Percentiles rank a stretch among this genome's conserved stretches.
These are phyloP conservation scores for Pseudachorutes palmiensis DNA, from an alignment of 1,140 invertebrate species.

Conservation along the genomic window DNA sequence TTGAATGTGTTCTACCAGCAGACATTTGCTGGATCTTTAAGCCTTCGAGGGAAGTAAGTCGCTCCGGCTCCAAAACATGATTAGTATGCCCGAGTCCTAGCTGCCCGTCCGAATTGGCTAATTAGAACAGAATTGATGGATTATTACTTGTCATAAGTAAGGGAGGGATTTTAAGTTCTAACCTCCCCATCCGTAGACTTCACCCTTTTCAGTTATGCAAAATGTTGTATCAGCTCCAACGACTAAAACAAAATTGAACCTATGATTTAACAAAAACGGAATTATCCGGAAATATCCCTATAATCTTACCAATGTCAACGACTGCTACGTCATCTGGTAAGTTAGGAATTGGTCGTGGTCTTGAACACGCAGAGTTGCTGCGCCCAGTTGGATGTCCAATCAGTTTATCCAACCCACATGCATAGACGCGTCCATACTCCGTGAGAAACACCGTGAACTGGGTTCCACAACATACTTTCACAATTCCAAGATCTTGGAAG, in stretches of 20 bases:
- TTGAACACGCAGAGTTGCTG: slow-evolving; percentile 26
- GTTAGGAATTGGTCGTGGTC: too few species aligned
- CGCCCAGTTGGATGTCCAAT: slow-evolving; percentile 51
- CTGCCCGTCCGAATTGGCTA: slow-evolving; percentile 48
- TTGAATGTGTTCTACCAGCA: slow-evolving; percentile 55
- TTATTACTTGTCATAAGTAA: too few species aligned
- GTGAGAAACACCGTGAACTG: slow-evolving; percentile 59
- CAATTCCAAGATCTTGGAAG: slow-evolving; percentile 50
- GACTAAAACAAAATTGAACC: slow-evolving; percentile 37
- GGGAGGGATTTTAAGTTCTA: slow-evolving; percentile 41
- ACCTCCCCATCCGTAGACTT: slow-evolving; percentile 59
- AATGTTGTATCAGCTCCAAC: slow-evolving; percentile 55
- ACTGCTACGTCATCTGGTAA: background rate
- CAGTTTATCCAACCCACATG: slow-evolving; percentile 55
- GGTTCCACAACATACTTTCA: slow-evolving; percentile 56
- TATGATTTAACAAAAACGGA: background rate
- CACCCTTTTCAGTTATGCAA: slow-evolving; percentile 42
- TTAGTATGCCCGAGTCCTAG: slow-evolving; percentile 53
- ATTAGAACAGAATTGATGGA: too few species aligned
- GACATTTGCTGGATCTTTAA: slow-evolving; percentile 55
- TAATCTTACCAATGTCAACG: background rate
- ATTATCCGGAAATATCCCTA: background rate
- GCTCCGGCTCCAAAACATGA: slow-evolving; percentile 50
- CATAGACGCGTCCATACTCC: slow-evolving; percentile 52
- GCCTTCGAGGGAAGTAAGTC: slow-evolving; percentile 49